phyloP scores from a whole-genome alignment of 2,888 invertebrate genomes.

The Calliopum simillimum region DNA sequence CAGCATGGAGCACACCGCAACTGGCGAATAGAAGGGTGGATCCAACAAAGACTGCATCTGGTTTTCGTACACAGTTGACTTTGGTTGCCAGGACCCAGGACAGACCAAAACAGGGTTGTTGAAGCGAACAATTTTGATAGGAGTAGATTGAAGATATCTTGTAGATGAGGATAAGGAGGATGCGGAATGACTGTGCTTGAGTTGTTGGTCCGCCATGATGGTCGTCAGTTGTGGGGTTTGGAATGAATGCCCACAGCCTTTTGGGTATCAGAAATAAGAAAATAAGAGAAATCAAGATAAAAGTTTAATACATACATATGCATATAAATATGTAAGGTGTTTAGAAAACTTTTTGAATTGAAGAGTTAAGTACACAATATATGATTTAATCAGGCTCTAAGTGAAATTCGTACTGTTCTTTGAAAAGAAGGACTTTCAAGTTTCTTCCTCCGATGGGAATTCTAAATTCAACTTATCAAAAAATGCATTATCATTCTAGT shows the following conservation, averaged over 20 bases:
- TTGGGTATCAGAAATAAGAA: background rate
- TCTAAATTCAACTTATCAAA: too few relatives aligned
- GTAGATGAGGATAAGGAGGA: background rate
- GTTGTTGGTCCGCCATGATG: constrained; percentile 20
- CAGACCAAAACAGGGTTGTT: constrained; percentile 57
- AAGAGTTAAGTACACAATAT: too few relatives aligned
- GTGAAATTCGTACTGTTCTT: too few relatives aligned
- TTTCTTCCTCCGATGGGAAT: too few relatives aligned
- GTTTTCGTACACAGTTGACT: constrained; percentile 35
- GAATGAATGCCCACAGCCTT: background rate
- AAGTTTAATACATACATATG: too few relatives aligned
- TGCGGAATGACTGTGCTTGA: constrained; percentile 27
- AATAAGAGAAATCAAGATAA: background rate
- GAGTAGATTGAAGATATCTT: constrained; percentile 56
- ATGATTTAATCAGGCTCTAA: too few relatives aligned
- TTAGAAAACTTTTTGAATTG: too few relatives aligned
- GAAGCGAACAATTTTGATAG: constrained; percentile 35
- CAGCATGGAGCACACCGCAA: constrained; percentile 26
- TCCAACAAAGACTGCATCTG: constrained; percentile 53
- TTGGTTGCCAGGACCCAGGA: constrained; percentile 55
- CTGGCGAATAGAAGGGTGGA: constrained; percentile 53
- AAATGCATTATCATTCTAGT: too few relatives aligned
- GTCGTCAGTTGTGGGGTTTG: background rate
- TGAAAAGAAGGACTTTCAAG: too few relatives aligned
- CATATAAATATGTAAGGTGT: too few relatives aligned